Evolutionary conservation across 2,797 vertebrate species (phyloP).

Genomic region (Anguilla obscura): DNA sequence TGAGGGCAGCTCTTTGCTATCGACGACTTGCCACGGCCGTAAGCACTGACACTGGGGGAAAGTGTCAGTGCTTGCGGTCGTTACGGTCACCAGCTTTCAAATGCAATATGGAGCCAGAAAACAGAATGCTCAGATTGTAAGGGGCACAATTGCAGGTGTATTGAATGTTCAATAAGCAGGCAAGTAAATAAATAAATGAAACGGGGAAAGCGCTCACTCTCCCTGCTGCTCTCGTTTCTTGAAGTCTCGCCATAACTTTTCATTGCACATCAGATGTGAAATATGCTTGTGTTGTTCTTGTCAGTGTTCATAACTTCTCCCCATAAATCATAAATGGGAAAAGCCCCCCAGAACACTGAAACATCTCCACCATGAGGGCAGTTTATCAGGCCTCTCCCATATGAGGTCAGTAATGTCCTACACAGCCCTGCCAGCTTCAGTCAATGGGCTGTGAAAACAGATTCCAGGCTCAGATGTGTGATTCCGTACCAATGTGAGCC

Average conservation of each 20-base stretch:
- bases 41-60: background rate
- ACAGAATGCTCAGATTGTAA: background rate
- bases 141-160: background rate
- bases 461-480: background rate
- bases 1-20: conserved; percentile 35
- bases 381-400: background rate
- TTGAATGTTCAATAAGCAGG: background rate
- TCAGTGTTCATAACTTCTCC: background rate
- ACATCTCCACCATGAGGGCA: background rate
- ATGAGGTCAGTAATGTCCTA: conserved; percentile 11
- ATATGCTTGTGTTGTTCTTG: background rate
- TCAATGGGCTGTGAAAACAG: conserved; percentile 2
- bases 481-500: background rate
- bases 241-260: background rate
- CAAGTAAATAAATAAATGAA: background rate
- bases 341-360: background rate
- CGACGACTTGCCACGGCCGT: conserved; percentile 27
- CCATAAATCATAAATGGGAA: background rate
- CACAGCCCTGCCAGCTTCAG: background rate
- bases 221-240: background rate
- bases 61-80: too few species aligned
- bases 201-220: background rate
- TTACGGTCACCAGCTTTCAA: conserved; percentile 7
- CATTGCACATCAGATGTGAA: background rate
- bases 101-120: conserved; percentile 17